Evolutionary conservation across 2,797 vertebrate species (phyloP), one percentile per base, ranked within the genome.

Genomic region (Odontamblyopus lacepedii): DNA sequence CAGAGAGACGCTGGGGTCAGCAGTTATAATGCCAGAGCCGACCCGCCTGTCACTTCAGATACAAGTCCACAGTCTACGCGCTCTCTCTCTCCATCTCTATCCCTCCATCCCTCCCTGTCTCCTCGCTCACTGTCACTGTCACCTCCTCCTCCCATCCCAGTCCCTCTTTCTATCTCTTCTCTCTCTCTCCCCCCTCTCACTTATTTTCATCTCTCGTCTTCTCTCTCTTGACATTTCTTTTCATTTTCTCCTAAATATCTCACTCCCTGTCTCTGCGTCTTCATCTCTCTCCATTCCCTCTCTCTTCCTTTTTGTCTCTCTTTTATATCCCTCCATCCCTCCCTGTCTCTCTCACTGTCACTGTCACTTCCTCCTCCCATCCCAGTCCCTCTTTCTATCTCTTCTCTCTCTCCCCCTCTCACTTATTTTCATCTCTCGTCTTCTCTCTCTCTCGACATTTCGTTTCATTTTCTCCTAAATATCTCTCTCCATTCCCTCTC

Each of bases 41-140:
- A 87, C 85, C 86, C 77, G 72, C 73, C 82, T 88, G 85, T 90
- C 86, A 85, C 78, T 84, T 90, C 80, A 78, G 69, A 87, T 87
- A 44, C 29, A 82, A 35, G 69, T 86, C 75, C 26, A n/a, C 48
- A 35, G 23, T 51, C 59, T 59, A 72, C 27, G 63, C 56, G 1
- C n/a, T 2, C 19, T 55, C 5, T 9, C 5, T 8, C 51, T 53
- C 51, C 15, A 5, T n/a, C 51, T 53, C 51, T n/a, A 19, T 27
- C 56, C 11, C 23, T 27, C 12, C 2, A 8, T 56, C 55, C 55
- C 23, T 23, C 56, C 5, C 4, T 15, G 5, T n/a, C 2, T 9
- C 8, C 53, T 23, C 56, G 15, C 56, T 27, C 56, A 6, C 56
- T 26, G 56, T 59, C 26, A 27, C 56, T 23, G 56, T 59, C 26